Evolutionary conservation across 1,140 invertebrate genomes (phyloP).

Genomic region (Idris sp.): DNA sequence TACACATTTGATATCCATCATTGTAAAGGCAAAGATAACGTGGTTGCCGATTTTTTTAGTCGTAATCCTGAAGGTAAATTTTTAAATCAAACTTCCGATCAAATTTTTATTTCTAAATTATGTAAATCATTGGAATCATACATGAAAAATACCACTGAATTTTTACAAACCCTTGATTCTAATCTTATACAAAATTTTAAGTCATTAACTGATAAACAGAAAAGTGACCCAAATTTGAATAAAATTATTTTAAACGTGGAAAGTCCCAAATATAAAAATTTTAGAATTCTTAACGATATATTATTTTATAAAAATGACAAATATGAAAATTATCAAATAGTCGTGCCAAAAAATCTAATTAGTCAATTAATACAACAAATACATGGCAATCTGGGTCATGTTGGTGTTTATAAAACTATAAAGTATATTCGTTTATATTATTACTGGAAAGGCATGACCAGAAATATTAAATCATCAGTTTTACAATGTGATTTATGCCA

Average conservation of each 20-base stretch:
- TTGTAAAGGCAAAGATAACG: slow-evolving; percentile 2
- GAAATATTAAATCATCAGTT: slow-evolving; percentile 1
- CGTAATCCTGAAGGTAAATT: slow-evolving; percentile 3
- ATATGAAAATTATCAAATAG: slow-evolving; percentile 2
- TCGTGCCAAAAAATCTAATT: background rate
- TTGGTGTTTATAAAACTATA: slow-evolving; percentile 4
- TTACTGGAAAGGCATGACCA: slow-evolving; percentile 8
- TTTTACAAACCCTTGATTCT: too few species aligned
- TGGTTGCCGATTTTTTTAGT: slow-evolving; percentile 10
- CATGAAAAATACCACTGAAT: too few species aligned
- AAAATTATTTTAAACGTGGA: too few species aligned
- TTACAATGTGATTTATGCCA: slow-evolving; percentile 35
- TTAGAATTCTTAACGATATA: background rate
- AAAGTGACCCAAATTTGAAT: too few species aligned
- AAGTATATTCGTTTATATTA: slow-evolving; percentile 2
- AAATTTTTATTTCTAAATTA: too few species aligned
- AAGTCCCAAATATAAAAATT: too few species aligned
- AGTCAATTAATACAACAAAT: background rate
- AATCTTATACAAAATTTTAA: too few species aligned
- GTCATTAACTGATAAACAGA: too few species aligned
- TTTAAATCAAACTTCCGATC: background rate
- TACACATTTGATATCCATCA: background rate
- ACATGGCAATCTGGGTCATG: slow-evolving; percentile 10
- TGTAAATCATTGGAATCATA: too few species aligned
- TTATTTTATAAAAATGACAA: slow-evolving; percentile 13